These are phyloP conservation scores for Addax nasomaculatus DNA, from an alignment of 2,113 vertebrate species.

Conservation along the genomic window DNA sequence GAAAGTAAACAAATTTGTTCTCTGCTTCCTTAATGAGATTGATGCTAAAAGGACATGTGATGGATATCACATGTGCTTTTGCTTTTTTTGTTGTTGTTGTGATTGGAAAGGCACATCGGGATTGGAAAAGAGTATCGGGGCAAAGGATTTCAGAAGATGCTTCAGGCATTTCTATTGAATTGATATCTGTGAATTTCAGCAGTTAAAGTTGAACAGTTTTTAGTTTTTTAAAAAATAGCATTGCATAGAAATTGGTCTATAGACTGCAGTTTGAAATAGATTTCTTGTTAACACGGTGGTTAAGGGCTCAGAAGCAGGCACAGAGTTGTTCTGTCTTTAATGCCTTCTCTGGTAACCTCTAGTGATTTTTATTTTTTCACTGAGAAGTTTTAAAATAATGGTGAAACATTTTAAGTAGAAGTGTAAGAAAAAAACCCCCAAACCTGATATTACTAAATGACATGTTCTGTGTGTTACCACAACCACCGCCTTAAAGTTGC, in stretches of 20 bases:
- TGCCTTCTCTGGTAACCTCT: background rate
- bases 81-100: background rate
- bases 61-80: background rate
- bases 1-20: slow-evolving; percentile 29
- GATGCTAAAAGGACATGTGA: background rate
- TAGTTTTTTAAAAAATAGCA: background rate
- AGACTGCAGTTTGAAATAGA: background rate
- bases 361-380: background rate
- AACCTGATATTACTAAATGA: background rate
- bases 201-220: background rate
- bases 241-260: background rate
- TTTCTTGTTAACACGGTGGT: background rate
- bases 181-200: background rate
- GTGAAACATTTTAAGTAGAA: background rate
- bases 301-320: background rate
- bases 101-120: background rate
- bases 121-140: background rate
- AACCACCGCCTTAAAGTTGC: background rate
- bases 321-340: background rate
- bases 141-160: background rate
- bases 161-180: slow-evolving; percentile 28
- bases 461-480: background rate
- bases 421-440: background rate
- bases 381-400: background rate
- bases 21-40: background rate